Evolutionary conservation across 2,888 invertebrate genomes (phyloP), one percentile per base, ranked within the genome.

Genomic region (Drosophila nr. fundita): DNA sequence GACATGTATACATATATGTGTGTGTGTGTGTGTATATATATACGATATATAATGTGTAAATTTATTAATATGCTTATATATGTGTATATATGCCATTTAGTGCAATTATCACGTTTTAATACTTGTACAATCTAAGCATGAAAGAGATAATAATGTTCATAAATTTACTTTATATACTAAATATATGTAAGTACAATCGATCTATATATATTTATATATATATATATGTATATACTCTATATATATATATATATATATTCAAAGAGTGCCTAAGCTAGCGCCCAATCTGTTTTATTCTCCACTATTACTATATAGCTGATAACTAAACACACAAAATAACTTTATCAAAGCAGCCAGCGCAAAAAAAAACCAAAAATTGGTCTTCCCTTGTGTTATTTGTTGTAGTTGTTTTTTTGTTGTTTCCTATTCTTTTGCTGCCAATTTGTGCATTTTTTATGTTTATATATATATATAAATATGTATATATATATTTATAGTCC

Each of bases 91-190:
- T 81, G 68, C 75, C 68, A 70, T 73, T 72, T 75, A 87, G 84
- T 89, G 76, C 78, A 80, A 73, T 83, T 91, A 88, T 91, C 89
- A 87, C 87, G 87, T 78, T 89, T 86, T 88, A 91, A 88, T 89
- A 87, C 85, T 88, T 87, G 71, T 82, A 78, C 60, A 88, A 80
- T 83, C 71, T 85, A 89, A 85, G 75, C 72, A 81, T 76, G 67
- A 74, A 66, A 71, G 76, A 83, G 76, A 81, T 78, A 80, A 73
- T 80, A 76, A 68, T 78, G 74, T 53, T 76, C 54, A 66, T 63
- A 70, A 50, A 45, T 45, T 78, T 78, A 76, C 65, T 63, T 78
- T 55, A 68, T 36, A 27, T 36, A 54, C 24, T 60, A 67, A 48
- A 69, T 76, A 61, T 73, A 58, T 59, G 27, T 77, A 83, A 75